These are phyloP conservation scores for Dromius quadrimaculatus DNA, from an alignment of 2,888 invertebrate species.

Conservation along the genomic window DNA sequence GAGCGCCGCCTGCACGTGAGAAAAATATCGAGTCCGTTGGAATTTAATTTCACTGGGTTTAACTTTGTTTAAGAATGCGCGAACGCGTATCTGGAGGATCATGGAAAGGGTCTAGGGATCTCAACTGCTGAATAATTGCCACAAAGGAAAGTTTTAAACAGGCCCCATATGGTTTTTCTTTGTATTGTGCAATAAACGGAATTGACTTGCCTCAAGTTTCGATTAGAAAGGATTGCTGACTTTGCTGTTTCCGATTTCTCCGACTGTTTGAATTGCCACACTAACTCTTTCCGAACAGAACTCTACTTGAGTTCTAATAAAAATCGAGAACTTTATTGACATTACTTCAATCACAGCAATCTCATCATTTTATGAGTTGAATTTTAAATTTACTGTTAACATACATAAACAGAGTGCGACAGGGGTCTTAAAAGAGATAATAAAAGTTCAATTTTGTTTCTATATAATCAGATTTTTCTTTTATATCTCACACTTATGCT, in stretches of 20 bases:
- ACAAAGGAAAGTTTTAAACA: conserved; percentile 17
- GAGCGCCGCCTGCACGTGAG: conserved; percentile 34
- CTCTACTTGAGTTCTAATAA: not conserved
- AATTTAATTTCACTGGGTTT: conserved; percentile 40
- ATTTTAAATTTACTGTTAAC: no score
- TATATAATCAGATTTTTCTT: no score
- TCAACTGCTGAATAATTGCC: conserved; percentile 28
- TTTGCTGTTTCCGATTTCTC: conserved; percentile 32
- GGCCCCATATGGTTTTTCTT: conserved; percentile 26
- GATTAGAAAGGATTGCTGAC: conserved; percentile 18
- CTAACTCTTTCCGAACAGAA: not conserved
- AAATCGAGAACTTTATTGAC: no score
- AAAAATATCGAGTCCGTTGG: conserved; percentile 38
- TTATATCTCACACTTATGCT: no score
- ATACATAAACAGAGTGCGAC: no score
- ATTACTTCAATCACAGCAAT: no score
- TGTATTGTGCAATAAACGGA: conserved; percentile 21
- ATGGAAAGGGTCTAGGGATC: not conserved
- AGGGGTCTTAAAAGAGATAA: no score
- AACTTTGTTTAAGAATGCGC: conserved; percentile 42
- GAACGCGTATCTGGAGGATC: not conserved
- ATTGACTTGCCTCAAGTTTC: conserved; percentile 26
- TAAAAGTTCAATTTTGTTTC: no score
- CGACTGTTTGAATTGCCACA: not conserved
- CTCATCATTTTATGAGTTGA: no score